These are phyloP conservation scores for Oscheius myriophilus DNA, from an alignment of 2,888 invertebrate genomes.

Conservation along the genomic window DNA sequence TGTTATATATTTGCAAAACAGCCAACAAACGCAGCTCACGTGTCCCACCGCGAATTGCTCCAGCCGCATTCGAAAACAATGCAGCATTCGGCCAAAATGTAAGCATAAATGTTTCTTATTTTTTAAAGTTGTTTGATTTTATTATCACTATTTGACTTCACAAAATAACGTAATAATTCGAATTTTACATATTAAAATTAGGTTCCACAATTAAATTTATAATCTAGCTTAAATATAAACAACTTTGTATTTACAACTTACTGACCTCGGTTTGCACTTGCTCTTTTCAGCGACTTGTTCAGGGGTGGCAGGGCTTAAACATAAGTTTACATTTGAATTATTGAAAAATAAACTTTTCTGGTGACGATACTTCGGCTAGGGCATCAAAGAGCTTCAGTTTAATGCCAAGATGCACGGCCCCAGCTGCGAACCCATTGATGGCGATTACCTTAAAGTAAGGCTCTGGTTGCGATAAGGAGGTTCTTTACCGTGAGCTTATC, in stretches of 20 bases:
- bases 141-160: neutral
- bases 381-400: slow-evolving; percentile 25
- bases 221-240: too few relatives aligned
- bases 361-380: slow-evolving; percentile 13
- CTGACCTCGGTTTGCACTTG: slow-evolving; percentile 55
- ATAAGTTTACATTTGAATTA: neutral
- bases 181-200: too few relatives aligned
- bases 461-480: too few relatives aligned
- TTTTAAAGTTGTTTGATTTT: neutral
- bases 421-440: slow-evolving; percentile 9
- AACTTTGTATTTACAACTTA: too few relatives aligned
- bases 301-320: slow-evolving; percentile 30
- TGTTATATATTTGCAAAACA: too few relatives aligned
- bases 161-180: neutral
- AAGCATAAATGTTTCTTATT: too few relatives aligned
- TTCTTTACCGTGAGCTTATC: too few relatives aligned
- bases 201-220: too few relatives aligned
- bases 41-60: too few relatives aligned
- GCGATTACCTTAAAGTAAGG: slow-evolving; percentile 21
- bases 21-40: too few relatives aligned
- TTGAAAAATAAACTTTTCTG: slow-evolving; percentile 11
- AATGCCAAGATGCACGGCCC: slow-evolving; percentile 18
- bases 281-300: slow-evolving; percentile 52
- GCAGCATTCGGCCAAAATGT: neutral
- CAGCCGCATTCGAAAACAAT: neutral